These are phyloP conservation scores for Amphipyra tragopoginis DNA, from an alignment of 2,888 invertebrate genomes.

Conservation along the genomic window DNA sequence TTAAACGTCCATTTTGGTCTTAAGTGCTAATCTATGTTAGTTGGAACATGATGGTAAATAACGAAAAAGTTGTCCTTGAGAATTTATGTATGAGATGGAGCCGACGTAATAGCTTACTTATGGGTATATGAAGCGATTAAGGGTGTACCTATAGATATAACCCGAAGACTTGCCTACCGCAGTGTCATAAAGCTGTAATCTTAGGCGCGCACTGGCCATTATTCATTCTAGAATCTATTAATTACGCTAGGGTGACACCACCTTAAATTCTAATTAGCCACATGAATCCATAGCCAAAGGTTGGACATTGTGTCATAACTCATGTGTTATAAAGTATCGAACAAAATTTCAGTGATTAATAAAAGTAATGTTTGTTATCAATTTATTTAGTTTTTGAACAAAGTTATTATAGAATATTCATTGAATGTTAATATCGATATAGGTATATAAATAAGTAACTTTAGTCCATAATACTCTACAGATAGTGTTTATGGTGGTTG, in stretches of 20 bases:
- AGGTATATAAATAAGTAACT: conserved; percentile 14
- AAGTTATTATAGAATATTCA: conserved; percentile 22
- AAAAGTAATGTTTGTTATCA: conserved; percentile 10
- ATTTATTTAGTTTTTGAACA: conserved; percentile 15
- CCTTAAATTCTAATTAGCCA: conserved; percentile 30
- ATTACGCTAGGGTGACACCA: conserved; percentile 54
- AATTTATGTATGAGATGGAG: conserved; percentile 34
- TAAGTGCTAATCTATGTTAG: conserved; percentile 53
- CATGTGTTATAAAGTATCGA: conserved; percentile 8
- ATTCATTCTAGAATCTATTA: conserved; percentile 62
- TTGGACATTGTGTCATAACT: conserved; percentile 16
- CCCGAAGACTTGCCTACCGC: conserved; percentile 27
- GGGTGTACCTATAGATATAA: conserved; percentile 12
- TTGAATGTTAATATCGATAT: conserved; percentile 25
- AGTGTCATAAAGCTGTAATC: conserved; percentile 52
- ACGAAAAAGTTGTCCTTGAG: conserved; percentile 29
- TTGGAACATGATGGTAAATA: conserved; percentile 22
- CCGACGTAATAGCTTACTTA: conserved; percentile 25
- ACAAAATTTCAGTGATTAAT: conserved; percentile 22
- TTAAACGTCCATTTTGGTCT: conserved; percentile 39
- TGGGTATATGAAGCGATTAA: conserved; percentile 24
- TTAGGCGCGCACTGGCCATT: conserved; percentile 59
- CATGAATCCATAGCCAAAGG: conserved; percentile 39
- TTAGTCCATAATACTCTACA: conserved; percentile 28
- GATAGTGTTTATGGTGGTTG: conserved; percentile 38